Evolutionary conservation across 2,888 invertebrate genomes (phyloP), one percentile per base, ranked within the genome.

Genomic region (Altica lythri): DNA sequence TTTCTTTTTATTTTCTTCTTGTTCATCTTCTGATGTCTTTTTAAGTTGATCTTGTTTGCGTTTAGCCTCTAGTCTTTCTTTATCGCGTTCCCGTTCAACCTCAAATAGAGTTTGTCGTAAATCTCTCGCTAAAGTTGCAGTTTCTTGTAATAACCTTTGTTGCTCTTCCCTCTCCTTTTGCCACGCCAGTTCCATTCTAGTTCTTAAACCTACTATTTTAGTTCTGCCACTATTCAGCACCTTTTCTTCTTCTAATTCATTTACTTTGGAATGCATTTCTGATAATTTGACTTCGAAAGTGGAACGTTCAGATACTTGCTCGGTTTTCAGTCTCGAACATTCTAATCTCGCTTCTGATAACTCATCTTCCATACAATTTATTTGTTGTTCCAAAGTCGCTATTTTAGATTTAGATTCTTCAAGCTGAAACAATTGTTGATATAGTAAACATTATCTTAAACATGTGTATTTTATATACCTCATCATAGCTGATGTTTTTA

Each of bases 81-180:
- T 91, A 69, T 94, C 93, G 61, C 92, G 82, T 78, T 93, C 93
- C 55, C 92, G 82, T 77, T 94, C 94, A 63, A 93, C 89, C 81
- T 92, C 92, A 68, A 90, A 91, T 22, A 93, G 80, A 0, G 93
- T 93, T 75, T 92, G 93, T 9, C 92, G 80, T 40, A 95, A 78
- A 74, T 95, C 95, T 55, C 92, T 80, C 0, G 94, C 93, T 55
- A 95, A 80, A 0, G 92, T 93, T 29, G 92, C 91, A 0, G 93
- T 92, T 78, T 95, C 95, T 72, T 92, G 92, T 19, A 95, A 77
- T 29, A 95, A 76, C n/a, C 93, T 80, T 65, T 93, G 93, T 68
- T 93, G 92, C 68, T 95, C 94, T 73, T 93, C 92, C 14, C 95
- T 81, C 75, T 95, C 95, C 72, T 93, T 95, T 70, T 93, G 93